A percentile compares a stretch with the other conserved stretches of the same genome.
phyloP scores from a whole-genome alignment of 2,113 vertebrate genomes.

The Amazona vittata region DNA sequence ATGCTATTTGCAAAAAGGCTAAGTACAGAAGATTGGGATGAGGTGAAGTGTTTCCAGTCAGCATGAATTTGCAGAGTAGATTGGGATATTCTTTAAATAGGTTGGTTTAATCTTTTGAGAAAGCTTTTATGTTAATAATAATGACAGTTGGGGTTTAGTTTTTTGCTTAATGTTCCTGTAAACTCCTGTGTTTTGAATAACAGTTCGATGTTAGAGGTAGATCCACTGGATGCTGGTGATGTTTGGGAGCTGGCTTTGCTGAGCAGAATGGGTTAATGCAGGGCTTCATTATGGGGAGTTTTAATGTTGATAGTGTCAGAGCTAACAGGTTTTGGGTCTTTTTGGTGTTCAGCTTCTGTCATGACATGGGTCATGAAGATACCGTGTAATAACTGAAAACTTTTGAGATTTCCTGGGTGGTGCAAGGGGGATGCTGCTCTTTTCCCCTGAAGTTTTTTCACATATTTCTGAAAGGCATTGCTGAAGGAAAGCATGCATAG shows the following conservation, averaged over 20 bases:
- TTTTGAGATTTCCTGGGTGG: not conserved
- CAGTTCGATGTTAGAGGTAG: not conserved
- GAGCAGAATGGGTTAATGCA: not conserved
- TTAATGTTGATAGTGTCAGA: not conserved
- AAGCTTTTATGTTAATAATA: not conserved
- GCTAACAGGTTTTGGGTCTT: not conserved
- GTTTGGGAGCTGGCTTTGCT: not conserved
- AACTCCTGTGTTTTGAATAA: not conserved
- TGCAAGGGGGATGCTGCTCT: not conserved
- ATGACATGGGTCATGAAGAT: not conserved
- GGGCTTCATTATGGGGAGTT: not conserved
- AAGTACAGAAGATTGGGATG: no score
- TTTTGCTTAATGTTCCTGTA: not conserved
- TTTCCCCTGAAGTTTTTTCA: not conserved
- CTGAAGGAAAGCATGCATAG: not conserved
- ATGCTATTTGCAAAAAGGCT: not conserved
- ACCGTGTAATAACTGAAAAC: not conserved
- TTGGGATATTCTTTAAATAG: not conserved
- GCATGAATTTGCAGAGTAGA: not conserved
- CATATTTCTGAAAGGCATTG: not conserved
- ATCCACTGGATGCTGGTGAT: rapidly evolving
- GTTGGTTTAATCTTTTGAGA: not conserved
- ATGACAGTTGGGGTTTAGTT: not conserved
- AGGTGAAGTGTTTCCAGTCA: not conserved
- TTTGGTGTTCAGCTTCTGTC: not conserved